phyloP scores from a whole-genome alignment of 53 echinoderm and acorn worm species.

The Hippasteria phrygiana region DNA sequence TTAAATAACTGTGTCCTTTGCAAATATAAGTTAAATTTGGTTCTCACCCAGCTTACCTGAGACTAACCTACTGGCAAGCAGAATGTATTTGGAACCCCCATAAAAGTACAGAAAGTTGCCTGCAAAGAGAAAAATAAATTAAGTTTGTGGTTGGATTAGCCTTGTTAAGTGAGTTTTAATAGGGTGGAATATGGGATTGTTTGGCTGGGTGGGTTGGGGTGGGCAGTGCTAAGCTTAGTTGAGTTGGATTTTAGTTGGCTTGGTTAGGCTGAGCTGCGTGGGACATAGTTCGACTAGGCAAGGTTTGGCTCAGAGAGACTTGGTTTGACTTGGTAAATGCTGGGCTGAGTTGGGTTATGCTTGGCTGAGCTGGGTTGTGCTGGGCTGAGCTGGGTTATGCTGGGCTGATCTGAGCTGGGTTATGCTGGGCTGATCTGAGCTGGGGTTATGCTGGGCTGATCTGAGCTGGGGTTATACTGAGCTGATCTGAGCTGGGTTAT shows the following conservation, averaged over 20 bases:
- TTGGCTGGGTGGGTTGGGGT: neutral
- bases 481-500: neutral
- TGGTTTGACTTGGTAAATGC: neutral
- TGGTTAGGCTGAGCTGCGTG: neutral
- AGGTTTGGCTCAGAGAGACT: neutral
- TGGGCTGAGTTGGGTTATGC: neutral
- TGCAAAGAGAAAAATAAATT: conserved; percentile 52
- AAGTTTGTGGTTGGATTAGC: neutral
- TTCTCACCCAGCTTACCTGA: conserved; percentile 70
- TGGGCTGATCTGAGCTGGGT: neutral
- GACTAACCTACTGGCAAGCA: conserved; percentile 82
- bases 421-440: neutral
- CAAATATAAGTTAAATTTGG: neutral
- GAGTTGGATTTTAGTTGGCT: neutral
- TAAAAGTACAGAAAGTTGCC: conserved; percentile 94
- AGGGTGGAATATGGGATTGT: neutral
- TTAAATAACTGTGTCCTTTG: neutral
- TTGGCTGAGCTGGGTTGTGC: neutral
- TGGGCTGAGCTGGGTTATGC: neutral
- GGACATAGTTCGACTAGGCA: neutral
- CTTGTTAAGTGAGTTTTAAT: too few relatives aligned
- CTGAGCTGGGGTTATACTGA: neutral
- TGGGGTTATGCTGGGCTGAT: neutral
- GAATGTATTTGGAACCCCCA: conserved; percentile 67
- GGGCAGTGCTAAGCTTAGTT: neutral